Evolutionary conservation across 2,888 invertebrate species (phyloP), one percentile per base, ranked within the genome.

Genomic region (Nomada ruficornis): DNA sequence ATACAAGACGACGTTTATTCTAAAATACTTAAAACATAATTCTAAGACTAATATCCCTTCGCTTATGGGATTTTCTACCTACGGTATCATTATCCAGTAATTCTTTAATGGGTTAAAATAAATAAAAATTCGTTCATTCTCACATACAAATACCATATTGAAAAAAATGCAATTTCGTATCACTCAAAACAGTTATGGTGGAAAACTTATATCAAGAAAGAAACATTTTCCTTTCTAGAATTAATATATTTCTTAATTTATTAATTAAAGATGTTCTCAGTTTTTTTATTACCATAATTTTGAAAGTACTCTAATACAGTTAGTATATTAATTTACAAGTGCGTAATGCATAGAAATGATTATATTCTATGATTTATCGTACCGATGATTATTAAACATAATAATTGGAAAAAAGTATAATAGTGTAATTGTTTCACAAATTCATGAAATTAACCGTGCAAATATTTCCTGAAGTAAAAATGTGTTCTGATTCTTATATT

Each of bases 111-210:
- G 15, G 47, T 67, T 44, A 13, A 23, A 63, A 67, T 67, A 62
- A 26, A 71, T 67, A 67, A 47, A 18, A 42, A 59, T 68, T 36
- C 47, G 15, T 68, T 9, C 4, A 62, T 55, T 52, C 54, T 69
- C 68, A 68, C 36, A 36, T 29, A 60, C 65, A 65, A 42, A 69
- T 80, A 55, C 20, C 50, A 76, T 54, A 55, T 47, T 57, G 47
- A 18, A 15, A 50, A 23, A 72, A 80, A 54, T 60, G 36, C 36
- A 55, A 44, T 36, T 67, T 63, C 29, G 15, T 62, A 47, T 69
- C 15, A 59, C 47, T 62, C n/a, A 2, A 47, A 63, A 50, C 47
- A n/a, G 26, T 70, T 64, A 63, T 63, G 18, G 62, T 65, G 64
- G 57, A 55, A 26, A 73, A 79, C 63, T 68, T 63, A 52, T 63